Evolutionary conservation across 2,797 vertebrate species (phyloP).

Genomic region (Aulostomus chinensis): DNA sequence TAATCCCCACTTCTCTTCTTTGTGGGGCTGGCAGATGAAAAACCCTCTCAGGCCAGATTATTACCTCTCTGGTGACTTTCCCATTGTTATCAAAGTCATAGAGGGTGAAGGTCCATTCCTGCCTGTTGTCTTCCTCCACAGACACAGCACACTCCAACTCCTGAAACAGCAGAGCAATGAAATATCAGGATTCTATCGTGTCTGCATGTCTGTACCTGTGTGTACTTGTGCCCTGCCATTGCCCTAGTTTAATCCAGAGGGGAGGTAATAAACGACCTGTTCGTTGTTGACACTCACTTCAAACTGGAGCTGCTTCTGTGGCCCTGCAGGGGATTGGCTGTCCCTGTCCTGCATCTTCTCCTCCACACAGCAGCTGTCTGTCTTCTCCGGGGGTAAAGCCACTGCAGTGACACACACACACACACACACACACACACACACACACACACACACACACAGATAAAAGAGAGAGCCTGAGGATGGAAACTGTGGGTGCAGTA

Average conservation of each 20-base stretch:
- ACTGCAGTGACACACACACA: slow-evolving; percentile 76
- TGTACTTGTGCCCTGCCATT: slow-evolving; percentile 24
- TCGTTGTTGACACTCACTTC: slow-evolving; percentile 85
- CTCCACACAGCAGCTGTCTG: slow-evolving; percentile 85
- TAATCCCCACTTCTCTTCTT: too few species aligned
- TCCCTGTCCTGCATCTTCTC: slow-evolving; percentile 90
- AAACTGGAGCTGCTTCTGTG: slow-evolving; percentile 96
- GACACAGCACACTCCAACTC: slow-evolving; percentile 98
- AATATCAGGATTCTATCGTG: slow-evolving; percentile 19
- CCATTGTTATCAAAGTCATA: slow-evolving; percentile 99
- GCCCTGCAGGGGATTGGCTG: slow-evolving; percentile 77
- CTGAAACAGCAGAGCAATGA: slow-evolving; percentile 75
- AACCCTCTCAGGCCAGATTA: neutral
- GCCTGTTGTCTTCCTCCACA: slow-evolving; percentile 96
- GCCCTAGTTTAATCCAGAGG: slow-evolving; percentile 54
- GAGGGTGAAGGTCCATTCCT: slow-evolving; percentile 99
- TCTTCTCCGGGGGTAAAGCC: slow-evolving; percentile 96
- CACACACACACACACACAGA: too few species aligned
- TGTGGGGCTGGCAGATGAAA: neutral
- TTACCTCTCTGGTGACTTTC: slow-evolving; percentile 97
- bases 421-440: slow-evolving; percentile 17
- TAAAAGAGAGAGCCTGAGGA: slow-evolving; percentile 68
- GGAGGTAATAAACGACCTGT: slow-evolving; percentile 54
- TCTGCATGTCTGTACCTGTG: slow-evolving; percentile 10
- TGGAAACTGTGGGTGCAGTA: slow-evolving; percentile 52